These are phyloP conservation scores for Oncorhynchus nerka DNA, from an alignment of 2,113 vertebrate genomes.

Conservation along the genomic window DNA sequence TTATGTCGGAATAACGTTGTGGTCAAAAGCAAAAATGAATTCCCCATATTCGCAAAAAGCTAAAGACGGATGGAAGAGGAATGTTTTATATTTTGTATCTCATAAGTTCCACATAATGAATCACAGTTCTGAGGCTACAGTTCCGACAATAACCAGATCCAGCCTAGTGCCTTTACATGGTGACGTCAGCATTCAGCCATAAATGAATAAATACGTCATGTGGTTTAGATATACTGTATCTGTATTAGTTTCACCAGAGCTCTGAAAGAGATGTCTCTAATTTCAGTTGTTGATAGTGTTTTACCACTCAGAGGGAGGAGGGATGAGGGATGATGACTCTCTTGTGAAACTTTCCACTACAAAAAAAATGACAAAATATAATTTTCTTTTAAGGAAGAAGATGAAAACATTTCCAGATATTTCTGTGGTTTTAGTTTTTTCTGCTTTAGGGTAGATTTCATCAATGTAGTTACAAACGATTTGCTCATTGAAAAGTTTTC, in stretches of 20 bases:
- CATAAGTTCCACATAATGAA: constrained; percentile 48
- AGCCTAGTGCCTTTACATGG: constrained; percentile 51
- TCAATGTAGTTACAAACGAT: constrained; percentile 4
- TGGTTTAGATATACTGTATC: constrained; percentile 64
- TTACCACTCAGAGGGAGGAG: constrained; percentile 41
- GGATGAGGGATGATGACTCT: constrained; percentile 9
- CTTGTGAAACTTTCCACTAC: constrained; percentile 28
- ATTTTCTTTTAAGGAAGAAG: no score
- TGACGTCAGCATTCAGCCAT: constrained; percentile 55
- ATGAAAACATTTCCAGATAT: not conserved
- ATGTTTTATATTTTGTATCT: constrained; percentile 40
- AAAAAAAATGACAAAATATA: no score
- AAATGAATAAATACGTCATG: constrained; percentile 67
- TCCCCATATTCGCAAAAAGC: not conserved
- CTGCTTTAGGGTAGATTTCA: constrained; percentile 1
- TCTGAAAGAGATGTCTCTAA: constrained; percentile 56
- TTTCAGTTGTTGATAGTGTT: constrained; percentile 65
- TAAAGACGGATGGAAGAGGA: constrained; percentile 21
- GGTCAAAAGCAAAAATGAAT: constrained; percentile 41
- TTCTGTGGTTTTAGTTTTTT: not conserved
- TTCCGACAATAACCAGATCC: constrained; percentile 65
- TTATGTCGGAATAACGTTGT: constrained; percentile 22
- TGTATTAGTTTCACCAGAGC: constrained; percentile 54
- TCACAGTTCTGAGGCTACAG: constrained; percentile 48
- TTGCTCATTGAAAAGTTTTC: not conserved